Conservation (phyloP, 53 echinoderm and acorn worm genomes). For the Patiria pectinifera region DNA sequence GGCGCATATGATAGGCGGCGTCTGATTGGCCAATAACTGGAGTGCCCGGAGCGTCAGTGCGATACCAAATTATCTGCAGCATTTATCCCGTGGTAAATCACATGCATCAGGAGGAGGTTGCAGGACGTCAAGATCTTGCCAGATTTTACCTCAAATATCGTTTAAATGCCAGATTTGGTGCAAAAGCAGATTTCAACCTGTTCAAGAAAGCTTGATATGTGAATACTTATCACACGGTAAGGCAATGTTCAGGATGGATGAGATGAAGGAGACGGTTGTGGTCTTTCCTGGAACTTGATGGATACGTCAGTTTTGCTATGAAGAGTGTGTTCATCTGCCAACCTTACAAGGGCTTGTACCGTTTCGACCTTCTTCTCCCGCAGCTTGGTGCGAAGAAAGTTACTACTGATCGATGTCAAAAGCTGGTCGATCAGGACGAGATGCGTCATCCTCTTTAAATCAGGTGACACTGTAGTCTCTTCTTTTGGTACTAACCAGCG, state of each 20-base stretch:
- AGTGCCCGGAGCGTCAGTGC: too few species aligned
- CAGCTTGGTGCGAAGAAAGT: constrained; percentile 47
- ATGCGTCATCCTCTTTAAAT: constrained; percentile 31
- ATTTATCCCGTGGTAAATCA: too few species aligned
- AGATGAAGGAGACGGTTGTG: background rate
- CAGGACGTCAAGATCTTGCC: too few species aligned
- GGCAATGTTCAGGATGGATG: background rate
- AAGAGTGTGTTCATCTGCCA: constrained; percentile 62
- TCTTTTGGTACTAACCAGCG: constrained; percentile 31
- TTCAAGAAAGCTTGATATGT: too few species aligned
- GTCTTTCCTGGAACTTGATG: background rate
- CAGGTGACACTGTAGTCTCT: background rate
- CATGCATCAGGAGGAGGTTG: too few species aligned
- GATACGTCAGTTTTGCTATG: constrained; percentile 32
- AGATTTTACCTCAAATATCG: too few species aligned
- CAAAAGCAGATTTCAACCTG: too few species aligned
- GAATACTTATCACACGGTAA: too few species aligned
- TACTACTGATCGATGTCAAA: constrained; percentile 33
- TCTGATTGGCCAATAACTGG: too few species aligned
- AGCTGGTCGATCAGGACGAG: constrained; percentile 60
- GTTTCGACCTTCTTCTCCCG: constrained; percentile 27
- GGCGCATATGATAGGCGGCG: too few species aligned
- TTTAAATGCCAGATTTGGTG: too few species aligned
- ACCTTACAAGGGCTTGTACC: constrained; percentile 31
- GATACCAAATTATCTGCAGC: too few species aligned